phyloP scores from a whole-genome alignment of 2,797 vertebrate species.

The Malacoraja senta region DNA sequence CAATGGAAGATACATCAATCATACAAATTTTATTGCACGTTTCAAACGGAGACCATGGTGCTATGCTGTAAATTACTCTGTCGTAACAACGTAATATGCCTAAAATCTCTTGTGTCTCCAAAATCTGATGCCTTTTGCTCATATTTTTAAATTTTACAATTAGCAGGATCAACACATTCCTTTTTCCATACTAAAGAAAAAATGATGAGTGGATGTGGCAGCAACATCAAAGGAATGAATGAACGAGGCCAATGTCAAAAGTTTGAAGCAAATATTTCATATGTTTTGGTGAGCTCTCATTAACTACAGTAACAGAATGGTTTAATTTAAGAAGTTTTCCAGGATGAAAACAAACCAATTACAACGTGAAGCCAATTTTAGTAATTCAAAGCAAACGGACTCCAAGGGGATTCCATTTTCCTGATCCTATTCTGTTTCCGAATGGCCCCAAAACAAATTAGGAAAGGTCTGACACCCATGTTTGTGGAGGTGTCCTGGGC shows the following conservation, averaged over 20 bases:
- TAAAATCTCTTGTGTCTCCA: not conserved
- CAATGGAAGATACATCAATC: not conserved
- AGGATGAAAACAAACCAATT: not conserved
- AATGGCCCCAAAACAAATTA: not conserved
- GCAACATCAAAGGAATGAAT: conserved; percentile 26
- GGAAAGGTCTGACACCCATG: not conserved
- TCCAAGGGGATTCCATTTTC: not conserved
- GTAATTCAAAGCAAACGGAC: not conserved
- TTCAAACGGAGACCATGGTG: conserved; percentile 10
- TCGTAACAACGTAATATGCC: not conserved
- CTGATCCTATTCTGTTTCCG: conserved; percentile 6
- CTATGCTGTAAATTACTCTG: conserved; percentile 12
- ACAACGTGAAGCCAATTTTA: not conserved
- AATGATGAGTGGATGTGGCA: not conserved
- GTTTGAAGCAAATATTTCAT: not conserved
- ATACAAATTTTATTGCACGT: conserved; percentile 1
- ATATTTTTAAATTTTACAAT: not conserved
- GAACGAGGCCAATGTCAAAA: not conserved
- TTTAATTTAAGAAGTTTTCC: conserved; percentile 14
- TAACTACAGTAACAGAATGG: not conserved
- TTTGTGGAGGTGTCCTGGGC: not conserved
- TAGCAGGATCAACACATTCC: conserved; percentile 9
- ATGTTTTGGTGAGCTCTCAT: not conserved
- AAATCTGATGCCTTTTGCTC: not conserved
- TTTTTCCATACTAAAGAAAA: not conserved